Evolutionary conservation across 1,140 invertebrate species (phyloP).

Genomic region (Ceratosolen solmsi): DNA sequence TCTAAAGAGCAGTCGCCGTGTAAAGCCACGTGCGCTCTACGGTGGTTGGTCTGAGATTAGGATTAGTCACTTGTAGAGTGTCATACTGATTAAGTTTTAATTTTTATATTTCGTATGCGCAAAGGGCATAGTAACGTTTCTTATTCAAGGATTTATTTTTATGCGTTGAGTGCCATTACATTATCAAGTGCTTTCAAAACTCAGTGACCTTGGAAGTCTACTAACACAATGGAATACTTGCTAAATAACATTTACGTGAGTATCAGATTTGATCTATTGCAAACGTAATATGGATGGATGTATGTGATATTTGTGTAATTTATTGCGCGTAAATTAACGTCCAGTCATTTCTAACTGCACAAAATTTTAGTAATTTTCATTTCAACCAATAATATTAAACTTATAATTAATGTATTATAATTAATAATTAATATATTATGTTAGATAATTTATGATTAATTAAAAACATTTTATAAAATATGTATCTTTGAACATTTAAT

Average conservation of each 20-base stretch:
- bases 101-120: neutral
- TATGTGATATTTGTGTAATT: too few species aligned
- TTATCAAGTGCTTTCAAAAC: neutral
- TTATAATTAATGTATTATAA: too few species aligned
- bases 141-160: neutral
- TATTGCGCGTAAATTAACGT: too few species aligned
- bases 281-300: too few species aligned
- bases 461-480: too few species aligned
- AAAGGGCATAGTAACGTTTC: neutral
- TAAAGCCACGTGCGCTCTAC: neutral
- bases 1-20: neutral
- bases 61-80: neutral
- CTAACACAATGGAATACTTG: constrained; percentile 6
- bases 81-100: neutral
- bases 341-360: too few species aligned
- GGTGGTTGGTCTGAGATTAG: neutral
- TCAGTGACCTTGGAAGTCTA: neutral
- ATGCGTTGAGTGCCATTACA: neutral
- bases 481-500: too few species aligned
- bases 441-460: too few species aligned
- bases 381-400: too few species aligned
- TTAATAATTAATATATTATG: too few species aligned
- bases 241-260: constrained; percentile 18
- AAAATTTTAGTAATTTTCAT: too few species aligned
- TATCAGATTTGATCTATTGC: neutral